Conservation (phyloP, 2,113 vertebrate genomes). For the Coptodon rendalli region DNA sequence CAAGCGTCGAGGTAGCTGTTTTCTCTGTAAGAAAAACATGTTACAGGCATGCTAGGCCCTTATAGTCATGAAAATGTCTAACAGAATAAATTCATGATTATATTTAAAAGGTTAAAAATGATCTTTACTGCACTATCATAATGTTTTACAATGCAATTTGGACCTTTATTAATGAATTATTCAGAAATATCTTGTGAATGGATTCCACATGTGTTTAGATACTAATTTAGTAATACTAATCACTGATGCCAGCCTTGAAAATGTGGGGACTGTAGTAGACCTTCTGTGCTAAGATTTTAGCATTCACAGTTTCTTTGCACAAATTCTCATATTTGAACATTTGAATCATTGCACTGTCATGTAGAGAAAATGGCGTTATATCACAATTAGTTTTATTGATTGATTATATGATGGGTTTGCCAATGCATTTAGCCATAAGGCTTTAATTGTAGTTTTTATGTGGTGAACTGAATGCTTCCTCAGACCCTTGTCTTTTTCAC, state of each 20-base stretch:
- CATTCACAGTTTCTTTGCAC: not conserved
- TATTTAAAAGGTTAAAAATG: not conserved
- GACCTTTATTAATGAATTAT: not conserved
- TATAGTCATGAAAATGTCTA: not conserved
- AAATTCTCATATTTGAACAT: not conserved
- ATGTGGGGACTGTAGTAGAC: not conserved
- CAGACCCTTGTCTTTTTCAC: not conserved
- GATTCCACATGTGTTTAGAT: not conserved
- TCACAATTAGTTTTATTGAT: not conserved
- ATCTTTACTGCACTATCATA: not conserved
- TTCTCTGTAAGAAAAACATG: not conserved
- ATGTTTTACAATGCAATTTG: not conserved
- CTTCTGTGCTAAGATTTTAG: not conserved
- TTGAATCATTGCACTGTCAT: not conserved
- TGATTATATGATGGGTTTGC: not conserved
- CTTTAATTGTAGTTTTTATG: not conserved
- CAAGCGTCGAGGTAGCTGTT: not conserved
- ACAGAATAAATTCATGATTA: not conserved
- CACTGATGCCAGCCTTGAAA: not conserved
- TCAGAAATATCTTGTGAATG: not conserved
- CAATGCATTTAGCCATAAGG: not conserved
- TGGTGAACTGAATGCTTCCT: not conserved
- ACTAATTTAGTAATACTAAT: not conserved
- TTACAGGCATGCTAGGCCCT: not conserved
- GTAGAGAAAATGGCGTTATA: not conserved